Evolutionary conservation across 1,140 invertebrate species (phyloP).

Genomic region (Centruroides sculpturatus): DNA sequence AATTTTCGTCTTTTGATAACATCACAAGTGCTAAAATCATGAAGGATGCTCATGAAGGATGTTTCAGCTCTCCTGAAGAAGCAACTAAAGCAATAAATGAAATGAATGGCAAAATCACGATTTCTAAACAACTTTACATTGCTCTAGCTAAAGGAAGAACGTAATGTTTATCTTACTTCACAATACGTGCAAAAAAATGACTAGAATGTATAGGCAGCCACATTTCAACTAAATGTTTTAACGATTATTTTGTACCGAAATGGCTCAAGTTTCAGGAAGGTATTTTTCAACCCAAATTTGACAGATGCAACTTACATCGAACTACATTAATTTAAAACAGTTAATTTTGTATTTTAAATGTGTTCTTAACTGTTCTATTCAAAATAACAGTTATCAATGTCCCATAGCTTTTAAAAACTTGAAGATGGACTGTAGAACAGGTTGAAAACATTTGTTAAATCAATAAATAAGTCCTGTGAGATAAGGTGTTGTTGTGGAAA

Average conservation of each 20-base stretch:
- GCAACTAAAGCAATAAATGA: slow-evolving; percentile 98
- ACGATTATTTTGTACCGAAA: slow-evolving; percentile 76
- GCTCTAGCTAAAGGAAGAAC: slow-evolving; percentile 95
- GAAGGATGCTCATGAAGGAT: slow-evolving; percentile 74
- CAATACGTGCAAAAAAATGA: slow-evolving; percentile 96
- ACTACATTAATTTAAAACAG: slow-evolving; percentile 31
- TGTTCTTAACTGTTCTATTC: no score
- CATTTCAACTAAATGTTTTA: slow-evolving; percentile 52
- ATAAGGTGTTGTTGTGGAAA: no score
- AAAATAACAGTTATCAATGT: no score
- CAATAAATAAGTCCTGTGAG: no score
- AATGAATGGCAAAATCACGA: slow-evolving; percentile 95
- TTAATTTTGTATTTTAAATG: no score
- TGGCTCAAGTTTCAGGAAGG: slow-evolving; percentile 66
- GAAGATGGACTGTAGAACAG: no score
- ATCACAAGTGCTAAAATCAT: slow-evolving; percentile 96
- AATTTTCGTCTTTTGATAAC: slow-evolving; percentile 87
- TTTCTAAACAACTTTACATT: slow-evolving; percentile 93
- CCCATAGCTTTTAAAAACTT: no score
- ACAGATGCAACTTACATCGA: slow-evolving; percentile 67
- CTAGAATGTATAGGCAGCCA: slow-evolving; percentile 75
- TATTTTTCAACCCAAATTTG: slow-evolving; percentile 70
- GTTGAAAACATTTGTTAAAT: no score
- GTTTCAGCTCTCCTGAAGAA: slow-evolving; percentile 92
- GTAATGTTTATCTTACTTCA: slow-evolving; percentile 90